Evolutionary conservation across 2,888 invertebrate species (phyloP).

Genomic region (Camponotus fellah): DNA sequence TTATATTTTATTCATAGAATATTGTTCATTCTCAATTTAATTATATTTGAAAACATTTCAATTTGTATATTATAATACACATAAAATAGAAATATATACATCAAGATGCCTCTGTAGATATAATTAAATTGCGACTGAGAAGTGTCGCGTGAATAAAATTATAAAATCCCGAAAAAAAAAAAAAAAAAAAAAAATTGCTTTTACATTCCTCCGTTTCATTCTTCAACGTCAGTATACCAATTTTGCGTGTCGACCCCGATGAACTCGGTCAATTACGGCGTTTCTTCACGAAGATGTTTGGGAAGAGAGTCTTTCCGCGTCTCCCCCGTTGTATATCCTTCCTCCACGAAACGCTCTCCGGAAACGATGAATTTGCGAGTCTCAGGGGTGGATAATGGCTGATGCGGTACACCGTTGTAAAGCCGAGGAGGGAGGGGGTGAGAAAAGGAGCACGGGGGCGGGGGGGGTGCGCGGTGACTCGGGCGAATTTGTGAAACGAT

Average conservation of each 20-base stretch:
- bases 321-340: slow-evolving; percentile 24
- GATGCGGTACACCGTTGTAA: slow-evolving; percentile 58
- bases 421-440: not conserved
- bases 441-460: slow-evolving; percentile 9
- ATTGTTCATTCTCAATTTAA: too few species aligned
- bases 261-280: slow-evolving; percentile 43
- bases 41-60: too few species aligned
- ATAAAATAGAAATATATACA: too few species aligned
- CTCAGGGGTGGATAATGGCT: slow-evolving; percentile 57
- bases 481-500: slow-evolving; percentile 73
- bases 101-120: too few species aligned
- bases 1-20: too few species aligned
- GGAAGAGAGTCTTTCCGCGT: not conserved
- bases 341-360: slow-evolving; percentile 35
- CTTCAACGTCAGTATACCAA: slow-evolving; percentile 13
- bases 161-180: too few species aligned
- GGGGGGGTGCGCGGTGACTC: slow-evolving; percentile 59
- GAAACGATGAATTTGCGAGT: slow-evolving; percentile 71
- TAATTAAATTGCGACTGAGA: too few species aligned
- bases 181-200: too few species aligned
- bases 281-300: slow-evolving; percentile 43
- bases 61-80: not conserved
- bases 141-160: too few species aligned
- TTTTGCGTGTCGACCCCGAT: slow-evolving; percentile 22
- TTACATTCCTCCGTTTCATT: not conserved